These are phyloP conservation scores for Octodon degus DNA, from an alignment of 2,113 vertebrate species.

Conservation along the genomic window DNA sequence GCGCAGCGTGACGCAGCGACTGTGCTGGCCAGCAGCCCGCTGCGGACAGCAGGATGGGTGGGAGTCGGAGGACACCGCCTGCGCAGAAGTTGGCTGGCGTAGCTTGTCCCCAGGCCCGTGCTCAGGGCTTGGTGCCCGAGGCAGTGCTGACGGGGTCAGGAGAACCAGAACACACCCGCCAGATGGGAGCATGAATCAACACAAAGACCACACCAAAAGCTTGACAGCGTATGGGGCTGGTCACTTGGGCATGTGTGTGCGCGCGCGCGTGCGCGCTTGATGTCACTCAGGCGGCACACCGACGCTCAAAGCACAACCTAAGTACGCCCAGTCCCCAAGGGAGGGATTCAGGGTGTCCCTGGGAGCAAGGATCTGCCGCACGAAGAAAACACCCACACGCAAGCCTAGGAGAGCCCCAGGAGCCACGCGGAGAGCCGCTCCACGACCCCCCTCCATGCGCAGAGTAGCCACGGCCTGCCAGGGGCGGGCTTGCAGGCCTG, in stretches of 20 bases:
- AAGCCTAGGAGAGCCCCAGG: not conserved
- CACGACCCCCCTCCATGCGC: not conserved
- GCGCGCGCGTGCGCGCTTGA: not conserved
- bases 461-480: not conserved
- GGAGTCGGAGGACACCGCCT: not conserved
- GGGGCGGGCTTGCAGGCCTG: not conserved
- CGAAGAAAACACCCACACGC: not conserved
- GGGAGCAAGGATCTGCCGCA: not conserved
- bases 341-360: not conserved
- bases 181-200: not conserved
- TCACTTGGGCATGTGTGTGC: not conserved
- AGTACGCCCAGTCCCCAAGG: not conserved
- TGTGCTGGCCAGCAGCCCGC: not conserved
- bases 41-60: not conserved
- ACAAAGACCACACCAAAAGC: not conserved
- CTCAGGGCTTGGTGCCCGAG: not conserved
- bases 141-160: not conserved
- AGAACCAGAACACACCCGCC: not conserved
- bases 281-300: not conserved
- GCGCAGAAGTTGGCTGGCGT: not conserved
- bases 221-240: not conserved
- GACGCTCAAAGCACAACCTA: not conserved
- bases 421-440: not conserved
- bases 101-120: not conserved
- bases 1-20: accelerated